A percentile compares a stretch with the other conserved stretches of the same genome.
Evolutionary conservation across 2,113 vertebrate species (phyloP).

Genomic region (Dromiciops gliroides): DNA sequence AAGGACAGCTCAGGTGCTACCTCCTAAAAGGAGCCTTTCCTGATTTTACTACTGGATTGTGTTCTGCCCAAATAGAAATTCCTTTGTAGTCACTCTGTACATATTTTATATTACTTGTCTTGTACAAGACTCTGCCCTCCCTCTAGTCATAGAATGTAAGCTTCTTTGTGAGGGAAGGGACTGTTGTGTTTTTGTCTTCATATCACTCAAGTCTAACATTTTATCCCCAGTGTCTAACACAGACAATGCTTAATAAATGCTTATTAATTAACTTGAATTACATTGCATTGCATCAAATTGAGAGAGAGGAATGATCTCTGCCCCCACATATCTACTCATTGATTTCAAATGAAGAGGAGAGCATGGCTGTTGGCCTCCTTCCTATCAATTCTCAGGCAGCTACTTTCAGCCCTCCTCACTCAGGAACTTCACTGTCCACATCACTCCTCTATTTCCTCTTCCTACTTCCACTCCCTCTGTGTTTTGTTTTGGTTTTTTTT

Average conservation of each 20-base stretch:
- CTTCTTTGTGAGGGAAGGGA: background rate
- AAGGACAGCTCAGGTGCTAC: background rate
- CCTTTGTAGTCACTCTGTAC: background rate
- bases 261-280: background rate
- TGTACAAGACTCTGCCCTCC: background rate
- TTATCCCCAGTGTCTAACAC: background rate
- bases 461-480: background rate
- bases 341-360: background rate
- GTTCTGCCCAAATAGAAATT: background rate
- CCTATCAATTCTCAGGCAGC: background rate
- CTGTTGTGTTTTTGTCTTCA: background rate
- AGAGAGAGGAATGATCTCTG: background rate
- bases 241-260: background rate
- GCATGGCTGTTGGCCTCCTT: background rate
- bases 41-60: background rate
- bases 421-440: background rate
- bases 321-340: background rate
- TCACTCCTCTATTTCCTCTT: background rate
- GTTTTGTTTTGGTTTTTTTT: no score
- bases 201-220: background rate
- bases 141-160: background rate
- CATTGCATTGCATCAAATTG: background rate
- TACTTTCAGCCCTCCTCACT: background rate
- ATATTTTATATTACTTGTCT: background rate
- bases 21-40: background rate